Base-by-base conservation (phyloP, 2,113 vertebrate species). In the Stegastes partitus region DNA sequence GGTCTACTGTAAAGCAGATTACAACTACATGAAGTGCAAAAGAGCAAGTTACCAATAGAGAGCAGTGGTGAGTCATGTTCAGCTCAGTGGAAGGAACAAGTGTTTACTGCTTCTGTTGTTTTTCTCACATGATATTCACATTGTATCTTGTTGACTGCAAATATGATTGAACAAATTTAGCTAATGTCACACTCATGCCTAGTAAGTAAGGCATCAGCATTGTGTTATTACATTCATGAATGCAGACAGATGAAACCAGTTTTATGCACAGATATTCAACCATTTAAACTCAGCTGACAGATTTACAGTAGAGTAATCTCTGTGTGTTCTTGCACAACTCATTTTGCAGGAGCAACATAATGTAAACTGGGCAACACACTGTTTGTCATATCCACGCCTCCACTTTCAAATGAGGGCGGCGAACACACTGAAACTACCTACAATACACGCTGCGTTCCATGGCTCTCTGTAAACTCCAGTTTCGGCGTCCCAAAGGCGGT, bases 371-470 rank as follows among this genome's bases (percentile, higher is more conserved):
- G 45, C 10, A 56, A 16, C 16, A 71, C 54, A 53, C 1, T 28
- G 49, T 74, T 63, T 56, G 4, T 59, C 2, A 19, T 47, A 14
- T 11, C 56, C 81, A 85, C 71, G 72, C 86, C 77, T 84, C 74
- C 76, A 75, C 47, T 87, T 91, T 92, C 44, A 91, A 84, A 89
- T 39, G 73, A 81, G 81, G 53, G 81, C 78, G 79, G 82, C 26
- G 75, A 88, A 80, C 50, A 9, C 39, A 25, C 53, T 58, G 53
- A 68, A 79, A 83, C 39, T 45, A 62, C 23, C 2, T 2, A 61
- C 62, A 49, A 85, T 73, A 63, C 0, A 42, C 3, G 74, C 2
- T 65, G 15, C 68, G 11, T 89, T 92, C 63, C 45, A 0, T 49
- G 37, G 16, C 25, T 11, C 58, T 55, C 21, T 4, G 87, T 68